Conservation (phyloP, 2,888 invertebrate genomes). For the Apamea sordens region DNA sequence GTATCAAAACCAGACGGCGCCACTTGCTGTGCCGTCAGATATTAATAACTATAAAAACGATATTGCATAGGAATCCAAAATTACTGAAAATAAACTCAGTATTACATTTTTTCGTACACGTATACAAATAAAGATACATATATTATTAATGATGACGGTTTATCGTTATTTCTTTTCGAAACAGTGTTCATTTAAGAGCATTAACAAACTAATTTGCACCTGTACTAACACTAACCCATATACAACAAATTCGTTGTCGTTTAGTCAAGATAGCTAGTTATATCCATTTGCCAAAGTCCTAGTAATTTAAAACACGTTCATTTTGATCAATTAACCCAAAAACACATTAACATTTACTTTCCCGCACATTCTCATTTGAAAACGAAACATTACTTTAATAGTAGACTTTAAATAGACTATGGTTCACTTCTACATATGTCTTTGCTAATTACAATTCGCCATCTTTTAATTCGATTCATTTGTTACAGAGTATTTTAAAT, state of each 20-base stretch:
- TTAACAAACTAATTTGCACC: conserved; percentile 25
- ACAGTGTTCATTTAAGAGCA: conserved; percentile 3
- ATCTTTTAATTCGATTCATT: conserved; percentile 42
- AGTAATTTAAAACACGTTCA: conserved; percentile 20
- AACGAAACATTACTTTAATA: conserved; percentile 38
- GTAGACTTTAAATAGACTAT: conserved; percentile 38
- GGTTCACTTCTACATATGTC: conserved; percentile 30
- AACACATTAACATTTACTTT: conserved; percentile 30
- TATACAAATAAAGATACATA: not conserved
- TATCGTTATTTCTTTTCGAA: conserved; percentile 6
- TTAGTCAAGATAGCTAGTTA: conserved; percentile 18
- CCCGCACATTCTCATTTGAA: conserved; percentile 39
- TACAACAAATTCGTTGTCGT: conserved; percentile 15
- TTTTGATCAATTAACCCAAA: conserved; percentile 23
- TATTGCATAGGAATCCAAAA: not conserved
- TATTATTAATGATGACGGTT: not conserved
- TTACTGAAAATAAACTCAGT: not conserved
- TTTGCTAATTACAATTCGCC: conserved; percentile 38
- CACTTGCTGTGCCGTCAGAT: not conserved
- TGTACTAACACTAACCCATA: conserved; percentile 24
- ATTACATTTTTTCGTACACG: not conserved
- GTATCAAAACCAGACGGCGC: not conserved
- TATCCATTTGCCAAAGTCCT: conserved; percentile 6
- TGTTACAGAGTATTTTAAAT: conserved; percentile 10
- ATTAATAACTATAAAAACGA: not conserved